Conservation (phyloP, 2,797 vertebrate genomes). For the Allobates femoralis region DNA sequence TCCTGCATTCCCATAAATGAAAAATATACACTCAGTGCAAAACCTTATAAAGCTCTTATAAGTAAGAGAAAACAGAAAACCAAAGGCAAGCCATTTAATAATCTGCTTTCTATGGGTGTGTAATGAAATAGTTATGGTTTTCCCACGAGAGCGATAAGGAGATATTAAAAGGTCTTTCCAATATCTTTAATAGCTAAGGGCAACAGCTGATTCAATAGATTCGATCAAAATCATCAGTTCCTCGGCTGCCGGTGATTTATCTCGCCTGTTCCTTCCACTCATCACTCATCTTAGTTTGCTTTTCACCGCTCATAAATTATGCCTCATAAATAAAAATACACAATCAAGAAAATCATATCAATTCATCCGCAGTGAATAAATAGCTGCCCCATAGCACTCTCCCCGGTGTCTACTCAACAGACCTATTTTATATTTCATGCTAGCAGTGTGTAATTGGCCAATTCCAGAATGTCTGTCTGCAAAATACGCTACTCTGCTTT, state of each 20-base stretch:
- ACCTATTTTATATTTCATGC: slow-evolving; percentile 53
- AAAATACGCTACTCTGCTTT: neutral
- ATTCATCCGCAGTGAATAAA: slow-evolving; percentile 87
- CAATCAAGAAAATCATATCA: slow-evolving; percentile 97
- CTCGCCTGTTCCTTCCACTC: slow-evolving; percentile 84
- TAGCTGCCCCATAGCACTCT: slow-evolving; percentile 79
- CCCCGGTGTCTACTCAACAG: slow-evolving; percentile 86
- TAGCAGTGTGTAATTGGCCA: neutral
- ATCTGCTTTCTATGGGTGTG: slow-evolving; percentile 80
- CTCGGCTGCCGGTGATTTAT: slow-evolving; percentile 91
- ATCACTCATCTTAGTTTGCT: slow-evolving; percentile 90
- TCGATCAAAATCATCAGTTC: slow-evolving; percentile 91
- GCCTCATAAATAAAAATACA: slow-evolving; percentile 98
- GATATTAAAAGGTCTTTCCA: slow-evolving; percentile 98
- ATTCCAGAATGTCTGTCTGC: neutral
- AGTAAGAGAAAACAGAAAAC: slow-evolving; percentile 71
- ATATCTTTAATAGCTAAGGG: slow-evolving; percentile 91
- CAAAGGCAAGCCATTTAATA: slow-evolving; percentile 79
- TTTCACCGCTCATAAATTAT: slow-evolving; percentile 94
- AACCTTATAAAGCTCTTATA: slow-evolving; percentile 70
- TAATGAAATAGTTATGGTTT: slow-evolving; percentile 79
- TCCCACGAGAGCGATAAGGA: slow-evolving; percentile 88
- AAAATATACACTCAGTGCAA: neutral
- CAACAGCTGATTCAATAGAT: slow-evolving; percentile 97
- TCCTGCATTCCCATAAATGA: neutral